Percentiles rank a stretch among this genome's conserved stretches.
These are phyloP conservation scores for Lonchura striata DNA, from an alignment of 2,113 vertebrate species.

Conservation along the genomic window DNA sequence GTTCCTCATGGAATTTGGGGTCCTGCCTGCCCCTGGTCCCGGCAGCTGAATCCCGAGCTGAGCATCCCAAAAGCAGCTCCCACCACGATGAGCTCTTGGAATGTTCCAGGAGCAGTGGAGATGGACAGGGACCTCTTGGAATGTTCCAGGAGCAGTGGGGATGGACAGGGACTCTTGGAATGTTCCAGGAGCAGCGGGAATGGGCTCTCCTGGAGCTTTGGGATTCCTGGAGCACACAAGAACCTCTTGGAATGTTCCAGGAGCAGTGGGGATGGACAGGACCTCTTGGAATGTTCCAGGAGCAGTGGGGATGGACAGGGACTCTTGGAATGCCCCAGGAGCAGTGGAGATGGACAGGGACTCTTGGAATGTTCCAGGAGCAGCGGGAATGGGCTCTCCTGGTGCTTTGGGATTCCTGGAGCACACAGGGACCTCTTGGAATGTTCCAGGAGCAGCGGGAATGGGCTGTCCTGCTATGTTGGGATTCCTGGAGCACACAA, in stretches of 20 bases:
- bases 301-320: background rate
- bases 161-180: background rate
- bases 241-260: background rate
- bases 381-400: no score
- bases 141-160: fast-evolving
- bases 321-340: background rate
- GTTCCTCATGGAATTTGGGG: background rate
- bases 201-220: no score
- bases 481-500: no score
- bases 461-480: no score
- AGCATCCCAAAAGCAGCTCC: background rate
- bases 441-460: background rate
- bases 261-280: background rate
- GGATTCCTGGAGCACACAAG: no score
- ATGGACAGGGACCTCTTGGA: background rate
- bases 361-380: background rate
- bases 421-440: background rate
- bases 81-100: background rate
- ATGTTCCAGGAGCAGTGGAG: background rate
- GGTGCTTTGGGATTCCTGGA: no score
- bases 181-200: fast-evolving
- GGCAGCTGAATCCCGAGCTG: fast-evolving
- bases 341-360: background rate
- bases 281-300: fast-evolving
- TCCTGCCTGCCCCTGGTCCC: background rate